Base-by-base conservation (phyloP, 2,888 invertebrate species). In the Eremobia ochroleuca region DNA sequence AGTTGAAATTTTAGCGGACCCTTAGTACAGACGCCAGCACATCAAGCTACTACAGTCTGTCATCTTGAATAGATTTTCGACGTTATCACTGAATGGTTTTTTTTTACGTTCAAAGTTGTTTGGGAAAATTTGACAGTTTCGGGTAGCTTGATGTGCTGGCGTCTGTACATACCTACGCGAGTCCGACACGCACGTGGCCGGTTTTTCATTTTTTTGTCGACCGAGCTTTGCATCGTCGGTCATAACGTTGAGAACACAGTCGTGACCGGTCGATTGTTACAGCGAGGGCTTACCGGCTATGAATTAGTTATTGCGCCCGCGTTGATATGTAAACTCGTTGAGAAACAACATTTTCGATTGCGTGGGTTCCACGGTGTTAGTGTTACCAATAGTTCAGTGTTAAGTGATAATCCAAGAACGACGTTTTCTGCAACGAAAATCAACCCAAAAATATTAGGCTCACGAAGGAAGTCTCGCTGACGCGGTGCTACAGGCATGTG, bases 211-310 rank as follows among this genome's bases (percentile, higher is more conserved):
- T 40, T 78, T 80, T 78, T 65, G 28, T 34, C 43, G 43, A 34
- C 0, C 40, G 43, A 43, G 65, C 81, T 65, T 59, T 65, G 49
- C 15, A 15, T 65, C 21, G 81, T 65, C 49, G 72, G 71, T 78
- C 78, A 78, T 80, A 59, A 73, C 58, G 73, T 66, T 34, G 9
- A 80, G 58, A 43, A 64, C 73, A 43, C 78, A 43, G 78, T 59
- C 65, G 65, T 40, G 58, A 18, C 43, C 73, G 78, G 78, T 65
- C 73, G 58, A 52, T 73, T 59, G 34, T 73, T 15, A 37, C 65
- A 43, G 52, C 43, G 13, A 69, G 61, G 69, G 59, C 52, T 67
- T 21, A 58, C 43, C 15, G 11, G 1, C 6, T 21, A 58, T 43
- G 55, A 34, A 21, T 73, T 21, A 73, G 13, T 78, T 64, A 79